phyloP scores from a whole-genome alignment of 2,888 invertebrate species.

The Cosmorhoe ocellata region DNA sequence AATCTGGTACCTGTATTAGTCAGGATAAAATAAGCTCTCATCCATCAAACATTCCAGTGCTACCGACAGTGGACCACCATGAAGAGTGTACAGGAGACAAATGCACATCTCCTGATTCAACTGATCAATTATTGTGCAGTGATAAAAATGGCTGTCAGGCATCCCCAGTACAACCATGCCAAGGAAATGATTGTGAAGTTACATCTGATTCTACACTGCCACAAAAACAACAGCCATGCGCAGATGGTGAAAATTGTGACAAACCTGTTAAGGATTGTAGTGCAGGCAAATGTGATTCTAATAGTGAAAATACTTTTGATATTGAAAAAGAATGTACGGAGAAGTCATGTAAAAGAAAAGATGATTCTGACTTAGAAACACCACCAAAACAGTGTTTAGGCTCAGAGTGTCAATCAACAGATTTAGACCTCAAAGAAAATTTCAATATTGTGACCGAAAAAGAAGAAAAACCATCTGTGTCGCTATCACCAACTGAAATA shows the following conservation, averaged over 20 bases:
- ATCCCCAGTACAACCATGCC: constrained; percentile 39
- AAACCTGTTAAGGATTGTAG: constrained; percentile 29
- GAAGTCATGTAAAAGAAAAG: constrained; percentile 56
- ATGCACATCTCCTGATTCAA: constrained; percentile 23
- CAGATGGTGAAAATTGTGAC: constrained; percentile 33
- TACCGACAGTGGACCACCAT: constrained; percentile 27
- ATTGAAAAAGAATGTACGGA: constrained; percentile 48
- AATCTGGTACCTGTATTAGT: constrained; percentile 40
- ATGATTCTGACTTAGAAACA: constrained; percentile 37
- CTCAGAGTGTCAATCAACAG: constrained; percentile 39
- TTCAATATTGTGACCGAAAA: constrained; percentile 19
- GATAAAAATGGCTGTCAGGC: constrained; percentile 29
- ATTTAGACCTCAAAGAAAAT: background rate
- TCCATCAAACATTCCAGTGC: constrained; percentile 12
- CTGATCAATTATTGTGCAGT: constrained; percentile 15
- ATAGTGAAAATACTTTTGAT: constrained; percentile 30
- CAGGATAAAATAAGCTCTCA: constrained; percentile 17
- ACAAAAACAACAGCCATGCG: constrained; percentile 31
- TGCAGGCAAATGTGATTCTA: constrained; percentile 16
- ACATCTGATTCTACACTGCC: constrained; percentile 27
- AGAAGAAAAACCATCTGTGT: constrained; percentile 29
- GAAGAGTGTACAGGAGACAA: constrained; percentile 36
- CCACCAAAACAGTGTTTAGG: constrained; percentile 46
- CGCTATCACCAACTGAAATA: constrained; percentile 6
- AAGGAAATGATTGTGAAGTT: constrained; percentile 42